These are phyloP conservation scores for Cyphomyrus plagiostoma DNA, from an alignment of 2,113 vertebrate species.

Conservation along the genomic window DNA sequence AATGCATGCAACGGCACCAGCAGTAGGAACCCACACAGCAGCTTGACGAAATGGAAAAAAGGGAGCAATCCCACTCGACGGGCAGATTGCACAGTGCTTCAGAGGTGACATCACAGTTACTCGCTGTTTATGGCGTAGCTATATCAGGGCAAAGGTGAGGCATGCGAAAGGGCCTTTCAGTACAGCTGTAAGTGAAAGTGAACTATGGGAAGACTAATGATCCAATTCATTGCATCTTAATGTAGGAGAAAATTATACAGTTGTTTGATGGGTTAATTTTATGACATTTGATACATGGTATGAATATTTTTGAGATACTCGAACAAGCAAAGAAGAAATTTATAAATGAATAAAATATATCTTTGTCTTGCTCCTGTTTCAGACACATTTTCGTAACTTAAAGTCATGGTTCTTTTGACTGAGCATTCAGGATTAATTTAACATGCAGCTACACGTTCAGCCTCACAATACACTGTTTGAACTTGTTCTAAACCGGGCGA, in stretches of 20 bases:
- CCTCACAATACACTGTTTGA: neutral
- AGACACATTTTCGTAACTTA: neutral
- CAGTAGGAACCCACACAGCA: neutral
- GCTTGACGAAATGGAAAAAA: neutral
- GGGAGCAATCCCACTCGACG: neutral
- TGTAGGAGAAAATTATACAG: neutral
- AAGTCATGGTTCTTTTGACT: neutral
- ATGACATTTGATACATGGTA: neutral
- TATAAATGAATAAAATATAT: neutral
- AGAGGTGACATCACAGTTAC: neutral
- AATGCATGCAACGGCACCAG: neutral
- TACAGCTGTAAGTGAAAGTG: neutral
- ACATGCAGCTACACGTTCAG: neutral
- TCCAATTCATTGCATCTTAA: neutral
- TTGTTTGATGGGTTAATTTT: neutral
- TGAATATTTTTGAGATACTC: neutral
- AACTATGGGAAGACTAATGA: neutral
- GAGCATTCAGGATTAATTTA: neutral
- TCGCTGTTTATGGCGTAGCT: neutral
- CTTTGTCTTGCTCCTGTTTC: neutral
- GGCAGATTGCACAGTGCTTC: neutral
- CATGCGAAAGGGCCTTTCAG: neutral
- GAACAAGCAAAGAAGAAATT: neutral
- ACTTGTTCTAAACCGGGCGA: neutral
- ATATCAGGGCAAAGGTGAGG: neutral